phyloP scores from a whole-genome alignment of 2,113 vertebrate genomes.

The Limanda limanda region DNA sequence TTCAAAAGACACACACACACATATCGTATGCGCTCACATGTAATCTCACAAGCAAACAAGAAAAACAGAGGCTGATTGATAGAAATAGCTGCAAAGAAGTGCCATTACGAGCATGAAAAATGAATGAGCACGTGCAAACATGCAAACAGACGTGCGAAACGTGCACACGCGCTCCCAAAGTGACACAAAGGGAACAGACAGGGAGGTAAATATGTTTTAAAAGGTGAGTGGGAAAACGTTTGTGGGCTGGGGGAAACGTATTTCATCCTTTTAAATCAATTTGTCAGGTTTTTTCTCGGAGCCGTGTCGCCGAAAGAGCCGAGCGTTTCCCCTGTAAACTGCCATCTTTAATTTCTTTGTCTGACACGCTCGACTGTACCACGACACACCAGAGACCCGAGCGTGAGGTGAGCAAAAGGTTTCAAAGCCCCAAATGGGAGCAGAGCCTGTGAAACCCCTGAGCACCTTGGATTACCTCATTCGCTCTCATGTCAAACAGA shows the following conservation, averaged over 20 bases:
- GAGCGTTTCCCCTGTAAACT: slow-evolving; percentile 81
- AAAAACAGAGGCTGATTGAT: slow-evolving; percentile 55
- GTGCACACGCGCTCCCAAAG: slow-evolving; percentile 54
- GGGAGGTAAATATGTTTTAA: slow-evolving; percentile 78
- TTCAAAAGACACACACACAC: slow-evolving; percentile 63
- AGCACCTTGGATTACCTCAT: slow-evolving; percentile 74
- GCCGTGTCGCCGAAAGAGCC: slow-evolving; percentile 66
- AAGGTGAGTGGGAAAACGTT: slow-evolving; percentile 70
- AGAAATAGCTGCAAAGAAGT: slow-evolving; percentile 64
- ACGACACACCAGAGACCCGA: slow-evolving; percentile 76
- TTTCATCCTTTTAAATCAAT: slow-evolving; percentile 81
- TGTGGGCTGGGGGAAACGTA: slow-evolving; percentile 63
- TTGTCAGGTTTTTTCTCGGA: slow-evolving; percentile 69
- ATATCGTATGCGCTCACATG: slow-evolving; percentile 43
- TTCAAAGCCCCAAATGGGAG: slow-evolving; percentile 81
- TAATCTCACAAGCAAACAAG: slow-evolving; percentile 58
- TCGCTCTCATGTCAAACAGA: slow-evolving; percentile 78
- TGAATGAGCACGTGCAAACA: slow-evolving; percentile 60
- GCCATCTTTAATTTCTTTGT: slow-evolving; percentile 84
- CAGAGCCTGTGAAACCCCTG: slow-evolving; percentile 69
- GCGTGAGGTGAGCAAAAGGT: slow-evolving; percentile 73
- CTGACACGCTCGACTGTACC: slow-evolving; percentile 68
- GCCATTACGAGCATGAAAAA: slow-evolving; percentile 73
- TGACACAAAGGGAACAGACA: slow-evolving; percentile 67
- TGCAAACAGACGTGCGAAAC: slow-evolving; percentile 54